phyloP scores from a whole-genome alignment of 2,113 vertebrate species.

The Sinocyclocheilus grahami region DNA sequence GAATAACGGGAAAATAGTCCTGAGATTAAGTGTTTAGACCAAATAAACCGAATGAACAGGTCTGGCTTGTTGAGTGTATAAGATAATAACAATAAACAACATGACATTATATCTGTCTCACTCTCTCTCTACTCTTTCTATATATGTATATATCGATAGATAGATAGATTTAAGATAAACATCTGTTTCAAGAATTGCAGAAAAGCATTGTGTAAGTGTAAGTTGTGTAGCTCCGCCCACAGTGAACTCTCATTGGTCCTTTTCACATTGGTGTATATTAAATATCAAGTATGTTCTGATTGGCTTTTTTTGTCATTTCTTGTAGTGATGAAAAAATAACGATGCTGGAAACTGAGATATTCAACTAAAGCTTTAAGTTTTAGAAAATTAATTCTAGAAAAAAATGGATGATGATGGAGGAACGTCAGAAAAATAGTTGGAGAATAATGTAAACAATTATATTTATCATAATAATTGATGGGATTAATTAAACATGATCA shows the following conservation, averaged over 20 bases:
- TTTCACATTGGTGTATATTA: not conserved
- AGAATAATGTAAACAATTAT: not conserved
- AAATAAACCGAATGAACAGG: not conserved
- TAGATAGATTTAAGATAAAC: not conserved
- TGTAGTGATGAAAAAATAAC: not conserved
- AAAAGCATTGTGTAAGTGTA: not conserved
- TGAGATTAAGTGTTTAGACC: not conserved
- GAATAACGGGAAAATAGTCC: not conserved
- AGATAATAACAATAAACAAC: not conserved
- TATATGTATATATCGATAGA: too few species aligned
- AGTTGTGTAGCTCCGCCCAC: not conserved
- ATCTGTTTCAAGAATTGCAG: not conserved
- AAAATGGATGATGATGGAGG: not conserved
- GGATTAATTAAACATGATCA: not conserved
- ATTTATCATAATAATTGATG: not conserved
- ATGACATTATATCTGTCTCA: too few species aligned
- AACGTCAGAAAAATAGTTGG: not conserved
- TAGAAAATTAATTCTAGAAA: not conserved
- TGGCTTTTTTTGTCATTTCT: not conserved
- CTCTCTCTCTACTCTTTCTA: too few species aligned
- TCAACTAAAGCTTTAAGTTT: not conserved
- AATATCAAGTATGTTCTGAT: not conserved
- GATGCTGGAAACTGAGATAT: not conserved
- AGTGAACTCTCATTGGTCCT: not conserved
- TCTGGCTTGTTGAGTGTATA: not conserved